Conservation (phyloP, 2,888 invertebrate genomes). For the Lumbricus terrestris region DNA sequence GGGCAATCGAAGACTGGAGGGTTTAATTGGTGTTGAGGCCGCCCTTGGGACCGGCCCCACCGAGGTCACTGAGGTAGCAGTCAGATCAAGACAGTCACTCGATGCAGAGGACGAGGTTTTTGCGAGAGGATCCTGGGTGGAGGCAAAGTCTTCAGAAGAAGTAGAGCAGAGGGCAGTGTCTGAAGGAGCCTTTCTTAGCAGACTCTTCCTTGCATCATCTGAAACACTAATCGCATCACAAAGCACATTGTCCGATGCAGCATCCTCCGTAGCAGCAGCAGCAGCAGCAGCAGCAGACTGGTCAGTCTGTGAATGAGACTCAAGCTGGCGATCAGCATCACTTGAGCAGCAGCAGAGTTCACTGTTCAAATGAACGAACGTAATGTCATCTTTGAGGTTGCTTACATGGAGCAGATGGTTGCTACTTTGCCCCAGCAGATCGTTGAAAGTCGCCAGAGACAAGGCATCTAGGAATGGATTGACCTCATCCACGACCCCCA, state of each 20-base stretch:
- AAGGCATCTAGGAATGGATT: not conserved
- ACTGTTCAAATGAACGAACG: not conserved
- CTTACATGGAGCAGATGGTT: not conserved
- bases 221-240: not conserved
- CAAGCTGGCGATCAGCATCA: not conserved
- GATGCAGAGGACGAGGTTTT: not conserved
- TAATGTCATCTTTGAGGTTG: not conserved
- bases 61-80: not conserved
- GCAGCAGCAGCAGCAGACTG: no score
- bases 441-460: not conserved
- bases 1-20: not conserved
- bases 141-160: not conserved
- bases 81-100: not conserved
- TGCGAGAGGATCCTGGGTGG: not conserved
- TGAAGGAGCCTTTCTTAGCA: not conserved
- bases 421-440: not conserved
- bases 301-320: not conserved
- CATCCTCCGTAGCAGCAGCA: not conserved
- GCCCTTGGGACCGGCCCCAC: not conserved
- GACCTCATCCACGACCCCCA: not conserved
- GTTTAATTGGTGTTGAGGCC: not conserved
- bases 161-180: not conserved
- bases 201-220: not conserved
- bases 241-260: not conserved
- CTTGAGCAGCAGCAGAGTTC: not conserved